Evolutionary conservation across 2,113 vertebrate species (phyloP).

Genomic region (Anas platyrhynchos): DNA sequence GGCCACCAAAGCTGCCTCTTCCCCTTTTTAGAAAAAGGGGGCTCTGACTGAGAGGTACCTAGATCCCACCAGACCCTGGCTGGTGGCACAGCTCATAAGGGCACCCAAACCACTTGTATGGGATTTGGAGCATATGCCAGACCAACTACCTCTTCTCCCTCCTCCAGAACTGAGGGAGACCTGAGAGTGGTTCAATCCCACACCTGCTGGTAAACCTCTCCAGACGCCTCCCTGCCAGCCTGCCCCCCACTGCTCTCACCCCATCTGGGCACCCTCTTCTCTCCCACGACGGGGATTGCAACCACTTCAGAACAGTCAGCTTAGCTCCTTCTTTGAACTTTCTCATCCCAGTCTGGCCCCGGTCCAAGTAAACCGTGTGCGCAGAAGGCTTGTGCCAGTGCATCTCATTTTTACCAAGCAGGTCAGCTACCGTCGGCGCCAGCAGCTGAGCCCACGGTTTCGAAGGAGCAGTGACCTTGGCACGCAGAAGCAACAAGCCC

Average conservation of each 20-base stretch:
- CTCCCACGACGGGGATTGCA: neutral
- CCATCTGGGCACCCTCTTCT: neutral
- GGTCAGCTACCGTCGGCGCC: fast-evolving
- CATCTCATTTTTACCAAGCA: neutral
- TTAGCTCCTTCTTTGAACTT: constrained; percentile 2
- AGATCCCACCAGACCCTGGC: neutral
- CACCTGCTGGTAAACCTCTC: neutral
- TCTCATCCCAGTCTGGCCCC: neutral
- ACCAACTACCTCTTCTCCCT: neutral
- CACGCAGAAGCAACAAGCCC: neutral
- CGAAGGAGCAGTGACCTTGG: neutral
- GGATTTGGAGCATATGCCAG: neutral
- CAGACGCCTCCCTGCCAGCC: neutral
- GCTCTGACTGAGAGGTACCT: neutral
- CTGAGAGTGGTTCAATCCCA: neutral
- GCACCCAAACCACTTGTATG: neutral
- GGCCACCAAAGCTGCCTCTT: neutral
- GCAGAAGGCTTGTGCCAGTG: neutral
- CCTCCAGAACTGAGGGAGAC: neutral
- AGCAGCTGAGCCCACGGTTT: neutral
- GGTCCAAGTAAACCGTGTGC: neutral
- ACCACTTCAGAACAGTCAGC: neutral
- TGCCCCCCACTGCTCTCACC: neutral
- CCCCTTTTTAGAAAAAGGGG: neutral
- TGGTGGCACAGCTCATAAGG: neutral